Conservation (phyloP, 2,888 invertebrate species). For the Eudemis profundana region DNA sequence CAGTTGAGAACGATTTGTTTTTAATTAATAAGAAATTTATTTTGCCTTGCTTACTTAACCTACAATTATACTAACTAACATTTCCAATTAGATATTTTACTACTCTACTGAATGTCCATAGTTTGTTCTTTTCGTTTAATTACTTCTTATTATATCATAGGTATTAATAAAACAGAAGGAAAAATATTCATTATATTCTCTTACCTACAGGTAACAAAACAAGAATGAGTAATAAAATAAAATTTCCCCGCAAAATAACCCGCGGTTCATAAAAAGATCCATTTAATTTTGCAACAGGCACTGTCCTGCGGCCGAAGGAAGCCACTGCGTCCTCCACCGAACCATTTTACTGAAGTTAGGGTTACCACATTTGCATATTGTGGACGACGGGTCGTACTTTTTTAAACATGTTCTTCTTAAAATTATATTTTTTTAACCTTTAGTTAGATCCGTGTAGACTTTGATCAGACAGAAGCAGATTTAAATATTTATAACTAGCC, state of each 20-base stretch:
- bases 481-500: too few species aligned
- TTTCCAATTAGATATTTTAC: too few species aligned
- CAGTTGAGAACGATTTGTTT: too few species aligned
- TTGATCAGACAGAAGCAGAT: too few species aligned
- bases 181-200: neutral
- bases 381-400: slow-evolving; percentile 12
- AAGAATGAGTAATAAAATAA: slow-evolving; percentile 23
- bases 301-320: slow-evolving; percentile 22
- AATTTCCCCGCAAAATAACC: slow-evolving; percentile 30
- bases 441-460: too few species aligned
- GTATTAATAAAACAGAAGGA: neutral
- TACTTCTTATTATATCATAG: too few species aligned
- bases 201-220: slow-evolving; percentile 38
- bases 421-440: too few species aligned
- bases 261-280: slow-evolving; percentile 38
- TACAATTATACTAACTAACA: too few species aligned
- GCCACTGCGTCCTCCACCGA: slow-evolving; percentile 28
- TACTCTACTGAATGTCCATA: too few species aligned
- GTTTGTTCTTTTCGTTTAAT: neutral
- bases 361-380: slow-evolving; percentile 40
- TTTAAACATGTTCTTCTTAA: neutral
- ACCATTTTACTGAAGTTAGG: slow-evolving; percentile 35
- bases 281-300: slow-evolving; percentile 37
- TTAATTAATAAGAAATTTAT: too few species aligned
- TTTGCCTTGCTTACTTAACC: too few species aligned